A percentile compares a stretch with the other conserved stretches of the same genome.
These are phyloP conservation scores for Craniophora ligustri DNA, from an alignment of 2,888 invertebrate species.

Conservation along the genomic window DNA sequence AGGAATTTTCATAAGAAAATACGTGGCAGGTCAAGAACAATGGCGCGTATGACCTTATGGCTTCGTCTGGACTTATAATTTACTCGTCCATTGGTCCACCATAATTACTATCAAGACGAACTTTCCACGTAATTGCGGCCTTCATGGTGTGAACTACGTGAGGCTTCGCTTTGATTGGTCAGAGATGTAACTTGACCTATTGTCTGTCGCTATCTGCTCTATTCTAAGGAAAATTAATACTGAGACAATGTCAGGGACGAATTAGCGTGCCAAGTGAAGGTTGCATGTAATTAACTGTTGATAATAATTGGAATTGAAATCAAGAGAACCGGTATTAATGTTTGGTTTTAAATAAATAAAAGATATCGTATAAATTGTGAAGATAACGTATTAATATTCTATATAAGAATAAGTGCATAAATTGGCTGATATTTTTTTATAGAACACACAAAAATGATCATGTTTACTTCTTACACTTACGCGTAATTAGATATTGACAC, in stretches of 20 bases:
- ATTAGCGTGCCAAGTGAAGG: slow-evolving; percentile 17
- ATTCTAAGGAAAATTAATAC: slow-evolving; percentile 35
- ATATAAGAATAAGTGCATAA: no score
- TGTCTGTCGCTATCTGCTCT: slow-evolving; percentile 22
- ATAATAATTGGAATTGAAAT: neutral
- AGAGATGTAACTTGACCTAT: slow-evolving; percentile 50
- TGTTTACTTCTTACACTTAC: no score
- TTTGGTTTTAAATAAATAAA: neutral
- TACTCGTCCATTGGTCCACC: slow-evolving; percentile 60
- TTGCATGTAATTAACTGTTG: slow-evolving; percentile 5
- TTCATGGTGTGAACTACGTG: slow-evolving; percentile 58
- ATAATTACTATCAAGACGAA: slow-evolving; percentile 58
- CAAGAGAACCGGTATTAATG: neutral
- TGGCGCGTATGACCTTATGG: slow-evolving; percentile 63
- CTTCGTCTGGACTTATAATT: slow-evolving; percentile 72
- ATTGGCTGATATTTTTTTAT: no score
- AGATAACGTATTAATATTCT: no score
- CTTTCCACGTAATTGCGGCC: slow-evolving; percentile 59
- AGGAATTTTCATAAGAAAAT: slow-evolving; percentile 72
- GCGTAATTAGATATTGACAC: no score
- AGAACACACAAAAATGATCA: no score
- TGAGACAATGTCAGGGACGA: slow-evolving; percentile 36
- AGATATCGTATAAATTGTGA: no score
- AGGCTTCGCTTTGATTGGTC: slow-evolving; percentile 57
- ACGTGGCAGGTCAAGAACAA: slow-evolving; percentile 70